A percentile compares a stretch with the other conserved stretches of the same genome.
Conservation (phyloP, 2,888 invertebrate genomes). For the Microchrysa polita region DNA sequence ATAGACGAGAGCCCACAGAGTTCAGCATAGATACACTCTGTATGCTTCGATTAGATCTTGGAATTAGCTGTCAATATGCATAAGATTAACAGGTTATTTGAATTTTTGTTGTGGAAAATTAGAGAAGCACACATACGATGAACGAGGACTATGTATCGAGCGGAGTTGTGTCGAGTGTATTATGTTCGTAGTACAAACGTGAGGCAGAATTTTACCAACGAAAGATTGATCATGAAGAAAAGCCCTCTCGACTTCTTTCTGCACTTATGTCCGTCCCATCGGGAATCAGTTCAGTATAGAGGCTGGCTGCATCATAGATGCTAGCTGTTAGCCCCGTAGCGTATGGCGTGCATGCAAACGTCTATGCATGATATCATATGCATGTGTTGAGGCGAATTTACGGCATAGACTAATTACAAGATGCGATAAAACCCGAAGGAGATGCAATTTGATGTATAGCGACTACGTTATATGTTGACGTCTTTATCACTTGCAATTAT, state of each 20-base stretch:
- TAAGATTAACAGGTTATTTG: constrained; percentile 45
- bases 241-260: no score
- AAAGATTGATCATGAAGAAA: constrained; percentile 1
- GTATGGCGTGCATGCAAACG: no score
- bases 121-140: constrained; percentile 20
- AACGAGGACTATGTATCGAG: not conserved
- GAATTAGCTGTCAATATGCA: constrained; percentile 45
- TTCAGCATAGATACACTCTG: constrained; percentile 29
- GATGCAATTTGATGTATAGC: constrained; percentile 44
- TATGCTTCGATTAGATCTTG: constrained; percentile 42
- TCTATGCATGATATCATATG: no score
- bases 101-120: constrained; percentile 41
- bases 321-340: not conserved
- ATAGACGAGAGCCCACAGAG: constrained; percentile 39
- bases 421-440: constrained; percentile 42
- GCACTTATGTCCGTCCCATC: not conserved
- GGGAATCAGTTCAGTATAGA: no score
- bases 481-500: constrained; percentile 50
- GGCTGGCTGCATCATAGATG: not conserved
- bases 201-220: not conserved
- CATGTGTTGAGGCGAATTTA: constrained; percentile 26
- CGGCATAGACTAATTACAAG: constrained; percentile 44
- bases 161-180: not conserved
- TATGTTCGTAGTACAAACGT: not conserved
- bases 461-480: constrained; percentile 45